Evolutionary conservation across 2,113 vertebrate species (phyloP), one percentile per base, ranked within the genome.

Genomic region (Colistium nudipinnis): DNA sequence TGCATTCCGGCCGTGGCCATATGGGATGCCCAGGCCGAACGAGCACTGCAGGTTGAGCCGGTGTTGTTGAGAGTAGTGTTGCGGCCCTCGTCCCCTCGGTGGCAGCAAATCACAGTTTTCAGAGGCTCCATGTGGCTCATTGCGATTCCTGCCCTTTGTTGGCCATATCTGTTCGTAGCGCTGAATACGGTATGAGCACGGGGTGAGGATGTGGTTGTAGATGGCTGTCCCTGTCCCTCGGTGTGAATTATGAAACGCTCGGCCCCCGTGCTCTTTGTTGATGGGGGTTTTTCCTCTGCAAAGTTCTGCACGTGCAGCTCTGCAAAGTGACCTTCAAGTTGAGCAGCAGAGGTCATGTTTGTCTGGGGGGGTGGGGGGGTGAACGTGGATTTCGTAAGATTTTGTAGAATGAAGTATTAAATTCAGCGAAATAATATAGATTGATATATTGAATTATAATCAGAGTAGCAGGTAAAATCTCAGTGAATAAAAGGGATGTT

Each of bases 101-200:
- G 89, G 88, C 85, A 86, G 85, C 85, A 90, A 24, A 82, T 45
- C 49, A 57, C 64, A 55, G 70, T 56, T 41, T 56, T 33, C 7
- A 2, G 30, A 14, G 6, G 7, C 10, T 3, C 2, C 54, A 30
- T 28, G 49, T 53, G 45, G 16, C 36, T 36, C 28, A 0, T 19
- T 60, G 38, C 43, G 1, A 63, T 39, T 67, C 17, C 27, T 62
- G 24, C 20, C 43, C 48, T 78, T 81, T 76, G 69, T 75, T 66
- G 59, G 31, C 31, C 39, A 64, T 43, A 24, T 62, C 11, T 48
- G 47, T 0, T 62, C 19, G 38, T 7, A 7, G 30, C 71, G 55
- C 60, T 72, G 31, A 39, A 44, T 38, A 49, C 35, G 49, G 24
- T 35, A 20, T 55, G 44, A 63, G 4, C 27, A 39, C n/a, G 41